Evolutionary conservation across 37 sponge, comb jelly and placozoan genomes (phyloP).

Genomic region (Aplysina aerophoba): DNA sequence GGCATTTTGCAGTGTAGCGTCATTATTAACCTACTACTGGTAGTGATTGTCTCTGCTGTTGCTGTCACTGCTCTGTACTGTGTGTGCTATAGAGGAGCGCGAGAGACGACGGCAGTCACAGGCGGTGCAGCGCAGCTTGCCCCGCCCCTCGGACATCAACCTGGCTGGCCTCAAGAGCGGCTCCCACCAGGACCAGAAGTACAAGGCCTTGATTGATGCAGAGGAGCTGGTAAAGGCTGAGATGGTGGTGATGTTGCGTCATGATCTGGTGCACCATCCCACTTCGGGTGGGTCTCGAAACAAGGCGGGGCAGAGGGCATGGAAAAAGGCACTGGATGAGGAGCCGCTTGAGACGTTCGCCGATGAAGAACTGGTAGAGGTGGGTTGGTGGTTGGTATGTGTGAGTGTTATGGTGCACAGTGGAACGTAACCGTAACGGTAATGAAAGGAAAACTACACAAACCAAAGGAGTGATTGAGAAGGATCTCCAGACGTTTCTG

Average conservation of each 20-base stretch:
- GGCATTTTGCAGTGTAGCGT: no score
- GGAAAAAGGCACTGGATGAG: constrained; percentile 61
- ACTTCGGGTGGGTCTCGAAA: constrained; percentile 20
- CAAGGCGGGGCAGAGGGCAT: constrained; percentile 41
- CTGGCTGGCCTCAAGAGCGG: constrained; percentile 73
- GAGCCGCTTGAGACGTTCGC: constrained; percentile 45
- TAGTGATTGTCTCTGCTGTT: no score
- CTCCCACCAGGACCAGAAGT: constrained; percentile 76
- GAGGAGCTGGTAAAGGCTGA: constrained; percentile 94
- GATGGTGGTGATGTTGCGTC: constrained; percentile 80
- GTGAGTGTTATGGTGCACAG: no score
- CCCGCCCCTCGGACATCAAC: constrained; percentile 89
- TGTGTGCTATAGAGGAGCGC: constrained; percentile 68
- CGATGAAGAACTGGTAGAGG: constrained; percentile 72
- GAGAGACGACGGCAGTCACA: constrained; percentile 72
- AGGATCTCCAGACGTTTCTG: no score
- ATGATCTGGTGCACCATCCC: constrained; percentile 88
- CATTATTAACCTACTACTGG: no score
- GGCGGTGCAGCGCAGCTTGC: constrained; percentile 85
- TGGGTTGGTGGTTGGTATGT: background rate
- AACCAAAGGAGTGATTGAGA: no score
- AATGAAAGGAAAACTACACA: background rate
- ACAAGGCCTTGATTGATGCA: constrained; percentile 77
- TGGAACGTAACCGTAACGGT: no score
- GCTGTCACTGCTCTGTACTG: no score